Conservation (phyloP, 2,113 vertebrate species). For the Rhizomys pruinosus region DNA sequence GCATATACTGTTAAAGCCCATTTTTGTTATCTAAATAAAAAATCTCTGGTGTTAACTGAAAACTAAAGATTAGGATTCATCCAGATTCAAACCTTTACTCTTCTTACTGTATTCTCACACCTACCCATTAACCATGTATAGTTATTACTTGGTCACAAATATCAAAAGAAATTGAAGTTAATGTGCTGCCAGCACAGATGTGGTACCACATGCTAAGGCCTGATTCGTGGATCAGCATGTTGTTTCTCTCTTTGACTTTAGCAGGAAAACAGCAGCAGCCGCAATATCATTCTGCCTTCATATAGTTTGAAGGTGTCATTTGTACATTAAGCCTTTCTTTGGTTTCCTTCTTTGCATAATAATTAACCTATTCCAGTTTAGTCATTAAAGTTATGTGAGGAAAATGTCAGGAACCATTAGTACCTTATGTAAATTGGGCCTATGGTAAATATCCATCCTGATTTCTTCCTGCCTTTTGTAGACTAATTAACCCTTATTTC, state of each 20-base stretch:
- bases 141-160: not conserved
- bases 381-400: slow-evolving; percentile 19
- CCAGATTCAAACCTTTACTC: not conserved
- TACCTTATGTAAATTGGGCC: not conserved
- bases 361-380: not conserved
- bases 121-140: not conserved
- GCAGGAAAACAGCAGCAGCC: not conserved
- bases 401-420: not conserved
- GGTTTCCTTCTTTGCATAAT: not conserved
- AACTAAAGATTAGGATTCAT: not conserved
- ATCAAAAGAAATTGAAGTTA: slow-evolving; percentile 5
- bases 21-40: slow-evolving; percentile 18
- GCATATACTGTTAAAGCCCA: not conserved
- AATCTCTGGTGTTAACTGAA: not conserved
- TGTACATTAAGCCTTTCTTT: not conserved
- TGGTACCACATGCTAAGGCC: not conserved
- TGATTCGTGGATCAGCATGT: not conserved
- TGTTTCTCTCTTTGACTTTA: not conserved
- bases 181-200: not conserved
- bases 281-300: not conserved
- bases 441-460: not conserved
- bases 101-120: not conserved
- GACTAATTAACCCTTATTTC: not conserved
- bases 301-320: not conserved
- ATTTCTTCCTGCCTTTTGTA: not conserved